Conservation (phyloP, 2,888 invertebrate genomes). For the Nowickia ferox region DNA sequence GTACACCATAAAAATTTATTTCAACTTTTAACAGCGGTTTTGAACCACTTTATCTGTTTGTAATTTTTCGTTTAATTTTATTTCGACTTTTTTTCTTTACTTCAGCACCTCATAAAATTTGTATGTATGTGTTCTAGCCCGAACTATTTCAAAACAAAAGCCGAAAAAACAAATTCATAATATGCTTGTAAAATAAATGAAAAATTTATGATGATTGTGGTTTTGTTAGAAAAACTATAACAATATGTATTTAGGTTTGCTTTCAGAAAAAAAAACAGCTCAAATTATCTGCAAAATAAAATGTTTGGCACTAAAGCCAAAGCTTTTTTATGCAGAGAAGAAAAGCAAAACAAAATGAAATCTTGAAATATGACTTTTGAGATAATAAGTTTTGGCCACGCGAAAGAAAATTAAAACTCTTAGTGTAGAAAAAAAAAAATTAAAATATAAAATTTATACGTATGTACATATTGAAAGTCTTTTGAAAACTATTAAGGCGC, state of each 20-base stretch:
- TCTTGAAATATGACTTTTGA: slow-evolving; percentile 14
- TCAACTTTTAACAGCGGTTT: slow-evolving; percentile 60
- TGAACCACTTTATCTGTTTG: slow-evolving; percentile 53
- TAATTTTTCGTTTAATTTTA: slow-evolving; percentile 15
- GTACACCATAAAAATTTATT: slow-evolving; percentile 41
- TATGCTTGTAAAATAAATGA: slow-evolving; percentile 46
- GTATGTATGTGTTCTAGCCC: slow-evolving; percentile 25
- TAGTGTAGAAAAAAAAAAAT: neutral
- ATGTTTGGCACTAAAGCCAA: slow-evolving; percentile 18
- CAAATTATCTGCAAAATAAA: slow-evolving; percentile 41
- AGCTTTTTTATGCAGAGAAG: too few species aligned
- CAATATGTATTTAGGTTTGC: slow-evolving; percentile 33
- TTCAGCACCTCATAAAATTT: slow-evolving; percentile 59
- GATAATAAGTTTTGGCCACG: slow-evolving; percentile 34
- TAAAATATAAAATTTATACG: neutral
- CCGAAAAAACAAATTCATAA: slow-evolving; percentile 8
- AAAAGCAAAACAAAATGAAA: neutral
- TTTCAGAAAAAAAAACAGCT: neutral
- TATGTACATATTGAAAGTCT: too few species aligned
- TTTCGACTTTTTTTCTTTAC: neutral
- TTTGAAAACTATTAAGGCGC: too few species aligned
- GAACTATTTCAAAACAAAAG: slow-evolving; percentile 35
- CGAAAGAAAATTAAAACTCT: neutral
- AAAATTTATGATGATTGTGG: slow-evolving; percentile 65
- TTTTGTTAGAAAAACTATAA: slow-evolving; percentile 21